Conservation (phyloP, 2,113 vertebrate genomes). For the Xenopus borealis region DNA sequence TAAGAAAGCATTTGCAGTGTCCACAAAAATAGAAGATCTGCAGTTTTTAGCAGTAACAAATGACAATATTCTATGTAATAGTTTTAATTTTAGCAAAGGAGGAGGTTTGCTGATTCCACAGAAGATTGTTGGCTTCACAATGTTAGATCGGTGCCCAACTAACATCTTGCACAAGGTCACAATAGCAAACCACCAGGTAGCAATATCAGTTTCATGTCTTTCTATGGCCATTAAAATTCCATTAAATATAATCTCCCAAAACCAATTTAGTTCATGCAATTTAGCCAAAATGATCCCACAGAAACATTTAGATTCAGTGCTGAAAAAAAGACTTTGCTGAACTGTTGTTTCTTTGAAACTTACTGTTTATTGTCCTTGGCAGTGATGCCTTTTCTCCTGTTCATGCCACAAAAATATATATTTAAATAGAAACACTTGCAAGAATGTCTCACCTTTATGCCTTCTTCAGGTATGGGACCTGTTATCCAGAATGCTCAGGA, state of each 20-base stretch:
- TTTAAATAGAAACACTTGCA: conserved; percentile 42
- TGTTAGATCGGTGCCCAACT: conserved; percentile 20
- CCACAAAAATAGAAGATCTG: not conserved
- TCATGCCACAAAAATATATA: conserved; percentile 2
- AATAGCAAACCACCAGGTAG: conserved; percentile 33
- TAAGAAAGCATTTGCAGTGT: no score
- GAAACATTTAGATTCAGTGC: conserved; percentile 5
- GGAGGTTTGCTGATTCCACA: conserved; percentile 10
- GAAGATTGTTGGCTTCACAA: conserved; percentile 30
- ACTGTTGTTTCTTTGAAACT: conserved; percentile 27
- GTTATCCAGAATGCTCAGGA: no score
- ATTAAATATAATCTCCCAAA: conserved; percentile 14
- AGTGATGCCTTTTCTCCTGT: conserved; percentile 34
- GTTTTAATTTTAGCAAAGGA: not conserved
- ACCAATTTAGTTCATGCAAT: not conserved
- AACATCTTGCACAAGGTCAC: not conserved
- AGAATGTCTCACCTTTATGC: no score
- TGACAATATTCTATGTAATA: conserved; percentile 25
- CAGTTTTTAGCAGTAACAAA: conserved; percentile 11
- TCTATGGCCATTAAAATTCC: conserved; percentile 33
- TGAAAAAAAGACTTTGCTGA: conserved; percentile 18
- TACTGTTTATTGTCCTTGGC: not conserved
- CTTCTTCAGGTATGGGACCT: no score
- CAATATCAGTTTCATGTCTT: conserved; percentile 3
- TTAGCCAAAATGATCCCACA: conserved; percentile 33